Percentiles rank a stretch among this genome's conserved stretches.
These are phyloP conservation scores for Trilocha varians DNA, from an alignment of 2,888 invertebrate genomes.

Conservation along the genomic window DNA sequence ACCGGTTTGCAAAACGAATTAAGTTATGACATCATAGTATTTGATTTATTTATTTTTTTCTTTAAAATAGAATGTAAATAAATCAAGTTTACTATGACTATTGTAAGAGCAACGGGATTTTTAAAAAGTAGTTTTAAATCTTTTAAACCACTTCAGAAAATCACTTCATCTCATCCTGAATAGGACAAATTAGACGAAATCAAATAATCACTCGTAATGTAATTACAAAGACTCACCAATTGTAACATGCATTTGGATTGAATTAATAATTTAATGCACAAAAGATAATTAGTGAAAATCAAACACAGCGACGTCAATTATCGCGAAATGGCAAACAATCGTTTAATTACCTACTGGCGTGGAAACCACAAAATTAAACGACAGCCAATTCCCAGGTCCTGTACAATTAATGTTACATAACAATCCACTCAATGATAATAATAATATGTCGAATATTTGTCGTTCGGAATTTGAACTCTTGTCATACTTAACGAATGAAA, in stretches of 20 bases:
- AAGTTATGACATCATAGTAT: too few relatives aligned
- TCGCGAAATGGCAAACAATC: conserved; percentile 67
- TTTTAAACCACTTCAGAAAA: too few relatives aligned
- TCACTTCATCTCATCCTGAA: too few relatives aligned
- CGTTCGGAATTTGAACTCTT: too few relatives aligned
- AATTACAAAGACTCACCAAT: conserved; percentile 20
- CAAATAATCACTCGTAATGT: conserved; percentile 4
- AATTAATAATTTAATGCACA: conserved; percentile 51
- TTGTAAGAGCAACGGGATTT: too few relatives aligned
- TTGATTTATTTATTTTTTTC: too few relatives aligned
- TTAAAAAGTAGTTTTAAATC: too few relatives aligned
- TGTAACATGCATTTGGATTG: conserved; percentile 24
- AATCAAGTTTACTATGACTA: too few relatives aligned
- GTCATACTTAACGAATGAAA: too few relatives aligned
- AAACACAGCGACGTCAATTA: conserved; percentile 66
- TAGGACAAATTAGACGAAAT: too few relatives aligned
- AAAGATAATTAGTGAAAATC: conserved; percentile 66
- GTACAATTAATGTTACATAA: conserved; percentile 9
- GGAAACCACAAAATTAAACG: conserved; percentile 63
- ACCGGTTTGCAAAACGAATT: too few relatives aligned
- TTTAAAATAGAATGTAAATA: too few relatives aligned
- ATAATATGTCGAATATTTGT: neutral
- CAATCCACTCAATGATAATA: neutral
- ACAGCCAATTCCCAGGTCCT: conserved; percentile 24
- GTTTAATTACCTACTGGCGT: conserved; percentile 61